Evolutionary conservation across 2,888 invertebrate genomes (phyloP), one percentile per base, ranked within the genome.

Genomic region (Cataglyphis altisquamis): DNA sequence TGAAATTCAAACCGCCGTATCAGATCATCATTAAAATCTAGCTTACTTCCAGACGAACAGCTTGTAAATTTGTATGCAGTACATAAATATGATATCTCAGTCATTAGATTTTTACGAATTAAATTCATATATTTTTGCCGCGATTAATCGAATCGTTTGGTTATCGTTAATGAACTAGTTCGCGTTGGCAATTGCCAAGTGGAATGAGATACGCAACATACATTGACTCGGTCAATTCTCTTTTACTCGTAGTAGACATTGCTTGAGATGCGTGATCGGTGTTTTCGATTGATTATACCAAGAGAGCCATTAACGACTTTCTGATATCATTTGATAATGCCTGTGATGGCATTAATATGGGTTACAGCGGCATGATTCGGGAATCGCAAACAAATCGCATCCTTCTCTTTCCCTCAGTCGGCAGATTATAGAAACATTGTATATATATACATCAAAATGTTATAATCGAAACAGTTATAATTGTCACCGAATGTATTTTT

Each of bases 111-210:
- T 75, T 55, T 48, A 32, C 29, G 25, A 41, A 39, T 66, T 66
- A 5, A 77, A 21, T 45, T 6, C 21, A 68, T 21, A 12, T 66
- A 32, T 32, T 32, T 68, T 68, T 78, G 3, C 29, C n/a, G 12
- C 29, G 10, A 5, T 9, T 15, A 5, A 1, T 67, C 36, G 21
- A 45, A 60, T 78, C 39, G 18, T 45, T 45, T 4, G 15, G 12
- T 77, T 77, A 57, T 77, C 78, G 21, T 57, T 78, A 77, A 77
- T 55, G 36, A 68, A 78, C 32, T 68, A 41, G 68, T 78, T 68
- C 45, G 32, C 57, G 45, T 21, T 48, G 15, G 25, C 52, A 36
- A 48, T 25, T 21, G 41, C 57, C 55, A 52, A 77, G 36, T 57
- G 55, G 75, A 52, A 66, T 55, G 66, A 66, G 41, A 77, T 52